A percentile compares a stretch with the other conserved stretches of the same genome.
Evolutionary conservation across 2,888 invertebrate species (phyloP).

Genomic region (Bibio marci): DNA sequence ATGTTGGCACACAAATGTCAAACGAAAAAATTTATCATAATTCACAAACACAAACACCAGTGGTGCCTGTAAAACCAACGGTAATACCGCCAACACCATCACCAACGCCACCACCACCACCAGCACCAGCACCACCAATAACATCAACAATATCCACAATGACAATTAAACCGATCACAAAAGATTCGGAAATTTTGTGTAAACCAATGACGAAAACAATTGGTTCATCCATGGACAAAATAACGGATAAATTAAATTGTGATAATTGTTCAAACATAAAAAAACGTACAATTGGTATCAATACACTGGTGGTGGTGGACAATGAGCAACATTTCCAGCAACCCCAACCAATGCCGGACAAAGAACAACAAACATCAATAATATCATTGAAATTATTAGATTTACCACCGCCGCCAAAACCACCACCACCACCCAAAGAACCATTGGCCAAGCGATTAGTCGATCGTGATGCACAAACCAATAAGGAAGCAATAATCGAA

Average conservation of each 20-base stretch:
- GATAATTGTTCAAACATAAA: slow-evolving; percentile 30
- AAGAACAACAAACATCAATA: slow-evolving; percentile 30
- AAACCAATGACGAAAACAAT: slow-evolving; percentile 30
- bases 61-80: not conserved
- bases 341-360: slow-evolving; percentile 26
- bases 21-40: not conserved
- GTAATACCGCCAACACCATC: not conserved
- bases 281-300: slow-evolving; percentile 39
- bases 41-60: not conserved
- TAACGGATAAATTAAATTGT: slow-evolving; percentile 32
- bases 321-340: not conserved
- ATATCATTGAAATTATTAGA: slow-evolving; percentile 32
- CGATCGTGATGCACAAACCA: not conserved
- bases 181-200: slow-evolving; percentile 20
- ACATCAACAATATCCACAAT: no score
- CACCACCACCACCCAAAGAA: not conserved
- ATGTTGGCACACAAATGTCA: not conserved
- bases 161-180: no score
- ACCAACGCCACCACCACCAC: not conserved
- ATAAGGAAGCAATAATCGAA: not conserved
- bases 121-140: not conserved
- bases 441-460: not conserved
- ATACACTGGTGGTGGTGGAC: no score
- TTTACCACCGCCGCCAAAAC: slow-evolving; percentile 14
- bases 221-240: slow-evolving; percentile 34